These are phyloP conservation scores for Caenorhabditis uteleia DNA, from an alignment of 2,888 invertebrate species.

Conservation along the genomic window DNA sequence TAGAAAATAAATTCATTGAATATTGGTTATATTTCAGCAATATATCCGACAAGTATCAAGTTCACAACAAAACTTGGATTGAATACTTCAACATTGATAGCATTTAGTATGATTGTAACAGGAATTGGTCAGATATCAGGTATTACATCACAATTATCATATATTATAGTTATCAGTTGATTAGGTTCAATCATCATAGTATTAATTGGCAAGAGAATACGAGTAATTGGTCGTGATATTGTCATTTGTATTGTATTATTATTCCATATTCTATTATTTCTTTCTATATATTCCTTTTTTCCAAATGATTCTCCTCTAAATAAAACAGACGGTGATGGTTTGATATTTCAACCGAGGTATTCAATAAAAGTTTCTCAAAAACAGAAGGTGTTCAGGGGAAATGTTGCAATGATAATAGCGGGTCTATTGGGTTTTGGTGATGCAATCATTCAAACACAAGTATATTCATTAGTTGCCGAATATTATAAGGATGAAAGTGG, in stretches of 20 bases:
- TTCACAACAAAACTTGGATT: constrained; percentile 22
- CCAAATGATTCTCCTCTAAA: constrained; percentile 25
- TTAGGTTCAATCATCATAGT: constrained; percentile 17
- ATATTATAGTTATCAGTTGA: background rate
- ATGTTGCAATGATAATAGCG: constrained; percentile 30
- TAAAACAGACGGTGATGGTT: constrained; percentile 9
- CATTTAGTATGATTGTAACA: constrained; percentile 20
- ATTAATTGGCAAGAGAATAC: constrained; percentile 13
- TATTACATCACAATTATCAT: background rate
- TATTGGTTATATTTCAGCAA: constrained; percentile 8
- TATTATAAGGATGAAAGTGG: constrained; percentile 19
- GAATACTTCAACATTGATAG: constrained; percentile 27
- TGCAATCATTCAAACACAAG: constrained; percentile 33
- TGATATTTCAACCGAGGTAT: constrained; percentile 10
- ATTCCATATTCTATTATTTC: constrained; percentile 14
- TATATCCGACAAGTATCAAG: constrained; percentile 35
- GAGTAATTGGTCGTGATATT: constrained; percentile 24
- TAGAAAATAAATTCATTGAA: background rate
- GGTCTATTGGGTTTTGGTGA: constrained; percentile 31
- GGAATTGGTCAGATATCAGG: constrained; percentile 24
- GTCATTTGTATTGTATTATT: constrained; percentile 15
- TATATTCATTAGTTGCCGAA: constrained; percentile 26
- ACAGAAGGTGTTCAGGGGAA: background rate
- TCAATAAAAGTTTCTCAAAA: background rate
- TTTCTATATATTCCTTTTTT: constrained; percentile 19